phyloP scores from a whole-genome alignment of 2,888 invertebrate species.

The Tetropium fuscum region DNA sequence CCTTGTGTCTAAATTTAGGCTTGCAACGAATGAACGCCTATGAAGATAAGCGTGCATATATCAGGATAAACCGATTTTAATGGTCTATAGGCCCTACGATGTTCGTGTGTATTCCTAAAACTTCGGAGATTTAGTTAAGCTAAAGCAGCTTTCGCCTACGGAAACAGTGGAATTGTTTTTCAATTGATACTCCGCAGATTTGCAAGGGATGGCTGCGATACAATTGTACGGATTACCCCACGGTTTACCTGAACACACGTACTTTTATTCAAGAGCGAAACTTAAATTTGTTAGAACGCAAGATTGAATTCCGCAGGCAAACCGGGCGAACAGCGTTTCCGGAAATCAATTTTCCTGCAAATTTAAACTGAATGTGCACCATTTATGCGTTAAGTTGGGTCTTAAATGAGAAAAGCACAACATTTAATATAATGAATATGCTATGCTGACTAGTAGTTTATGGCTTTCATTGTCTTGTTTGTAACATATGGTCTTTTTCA shows the following conservation, averaged over 20 bases:
- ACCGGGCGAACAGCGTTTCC: neutral
- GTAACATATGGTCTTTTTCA: too few relatives aligned
- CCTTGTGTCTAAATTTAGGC: constrained; percentile 10
- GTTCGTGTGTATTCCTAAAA: constrained; percentile 6
- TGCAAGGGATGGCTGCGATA: constrained; percentile 42
- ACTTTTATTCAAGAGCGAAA: constrained; percentile 31
- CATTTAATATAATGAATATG: too few relatives aligned
- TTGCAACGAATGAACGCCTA: constrained; percentile 16
- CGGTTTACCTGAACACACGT: constrained; percentile 30
- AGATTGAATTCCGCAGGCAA: constrained; percentile 13
- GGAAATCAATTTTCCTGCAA: neutral
- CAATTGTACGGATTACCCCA: constrained; percentile 40
- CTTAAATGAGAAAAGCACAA: neutral
- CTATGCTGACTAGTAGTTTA: too few relatives aligned
- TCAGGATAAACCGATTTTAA: constrained; percentile 21
- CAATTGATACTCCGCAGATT: constrained; percentile 43
- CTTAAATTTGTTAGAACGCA: constrained; percentile 29
- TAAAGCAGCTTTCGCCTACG: constrained; percentile 5
- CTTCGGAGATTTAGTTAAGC: constrained; percentile 9
- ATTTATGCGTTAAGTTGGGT: neutral
- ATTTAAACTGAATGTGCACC: neutral
- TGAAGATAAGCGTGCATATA: constrained; percentile 10
- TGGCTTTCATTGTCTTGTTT: too few relatives aligned
- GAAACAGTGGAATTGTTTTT: constrained; percentile 42
- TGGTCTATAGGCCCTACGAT: constrained; percentile 6